Evolutionary conservation across 2,888 invertebrate genomes (phyloP).

Genomic region (Tenthredo distinguenda): DNA sequence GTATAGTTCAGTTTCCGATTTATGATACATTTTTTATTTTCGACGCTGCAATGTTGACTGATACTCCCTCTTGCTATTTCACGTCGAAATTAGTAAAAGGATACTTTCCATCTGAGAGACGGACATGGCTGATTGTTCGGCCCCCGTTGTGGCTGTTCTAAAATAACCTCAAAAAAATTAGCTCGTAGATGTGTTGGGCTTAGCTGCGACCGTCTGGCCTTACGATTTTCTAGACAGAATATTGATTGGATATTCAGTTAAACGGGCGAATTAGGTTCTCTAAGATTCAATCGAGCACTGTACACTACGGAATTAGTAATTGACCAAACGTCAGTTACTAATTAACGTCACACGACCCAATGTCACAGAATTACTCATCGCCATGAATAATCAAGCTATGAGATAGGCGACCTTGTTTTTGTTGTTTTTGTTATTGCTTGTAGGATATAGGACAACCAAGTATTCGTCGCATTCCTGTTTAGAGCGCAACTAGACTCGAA

Average conservation of each 20-base stretch:
- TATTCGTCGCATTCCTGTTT: background rate
- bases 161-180: conserved; percentile 63
- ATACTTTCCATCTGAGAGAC: conserved; percentile 95
- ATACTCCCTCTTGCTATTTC: background rate
- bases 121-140: conserved; percentile 87
- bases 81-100: conserved; percentile 80
- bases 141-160: conserved; percentile 85
- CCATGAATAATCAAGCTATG: background rate
- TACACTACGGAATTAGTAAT: background rate
- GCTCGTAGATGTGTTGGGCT: background rate
- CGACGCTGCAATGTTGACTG: background rate
- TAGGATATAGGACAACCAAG: background rate
- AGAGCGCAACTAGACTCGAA: too few relatives aligned
- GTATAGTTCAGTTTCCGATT: background rate
- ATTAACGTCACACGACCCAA: conserved; percentile 7
- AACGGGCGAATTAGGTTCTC: background rate
- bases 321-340: conserved; percentile 17
- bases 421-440: background rate
- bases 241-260: background rate
- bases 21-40: background rate
- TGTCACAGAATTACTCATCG: conserved; percentile 32
- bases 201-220: background rate
- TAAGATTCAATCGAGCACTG: background rate
- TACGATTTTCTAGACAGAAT: background rate
- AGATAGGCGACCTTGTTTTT: background rate